Evolutionary conservation across 2,113 vertebrate species (phyloP).

Genomic region (Scatophagus argus): DNA sequence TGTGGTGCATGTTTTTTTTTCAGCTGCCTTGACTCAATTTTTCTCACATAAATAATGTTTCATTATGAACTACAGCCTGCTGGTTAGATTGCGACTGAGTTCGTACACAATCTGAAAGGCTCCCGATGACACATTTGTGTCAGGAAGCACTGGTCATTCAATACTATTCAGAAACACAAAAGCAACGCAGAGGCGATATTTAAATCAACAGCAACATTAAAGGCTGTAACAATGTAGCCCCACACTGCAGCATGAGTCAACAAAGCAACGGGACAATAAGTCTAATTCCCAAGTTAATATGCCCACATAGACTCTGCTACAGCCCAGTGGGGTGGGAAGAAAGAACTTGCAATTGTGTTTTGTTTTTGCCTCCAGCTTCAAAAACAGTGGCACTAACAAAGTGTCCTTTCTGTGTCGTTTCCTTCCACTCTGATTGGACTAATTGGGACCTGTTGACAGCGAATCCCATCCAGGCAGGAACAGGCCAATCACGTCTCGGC

Average conservation of each 20-base stretch:
- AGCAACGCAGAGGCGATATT: slow-evolving; percentile 75
- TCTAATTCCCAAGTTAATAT: slow-evolving; percentile 75
- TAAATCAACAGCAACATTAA: slow-evolving; percentile 84
- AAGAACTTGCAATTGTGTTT: slow-evolving; percentile 83
- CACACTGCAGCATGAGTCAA: slow-evolving; percentile 64
- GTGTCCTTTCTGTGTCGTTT: slow-evolving; percentile 86
- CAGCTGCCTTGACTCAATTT: slow-evolving; percentile 9
- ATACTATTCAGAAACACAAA: slow-evolving; percentile 78
- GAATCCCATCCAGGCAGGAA: slow-evolving; percentile 86
- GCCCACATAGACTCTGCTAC: slow-evolving; percentile 60
- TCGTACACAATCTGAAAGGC: slow-evolving; percentile 63
- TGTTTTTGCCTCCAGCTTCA: slow-evolving; percentile 84
- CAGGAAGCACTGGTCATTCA: slow-evolving; percentile 76
- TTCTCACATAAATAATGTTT: slow-evolving; percentile 34
- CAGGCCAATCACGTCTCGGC: slow-evolving; percentile 83
- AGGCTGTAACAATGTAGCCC: slow-evolving; percentile 74
- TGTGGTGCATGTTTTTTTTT: slow-evolving; percentile 16
- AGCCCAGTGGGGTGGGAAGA: slow-evolving; percentile 66
- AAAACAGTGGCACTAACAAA: slow-evolving; percentile 86
- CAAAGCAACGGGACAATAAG: slow-evolving; percentile 62
- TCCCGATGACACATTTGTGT: slow-evolving; percentile 82
- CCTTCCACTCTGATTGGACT: slow-evolving; percentile 88
- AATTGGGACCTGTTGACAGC: slow-evolving; percentile 89
- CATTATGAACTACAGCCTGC: slow-evolving; percentile 40
- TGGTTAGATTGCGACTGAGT: slow-evolving; percentile 32